Evolutionary conservation across 2,888 invertebrate species (phyloP).

Genomic region (Carabus problematicus): DNA sequence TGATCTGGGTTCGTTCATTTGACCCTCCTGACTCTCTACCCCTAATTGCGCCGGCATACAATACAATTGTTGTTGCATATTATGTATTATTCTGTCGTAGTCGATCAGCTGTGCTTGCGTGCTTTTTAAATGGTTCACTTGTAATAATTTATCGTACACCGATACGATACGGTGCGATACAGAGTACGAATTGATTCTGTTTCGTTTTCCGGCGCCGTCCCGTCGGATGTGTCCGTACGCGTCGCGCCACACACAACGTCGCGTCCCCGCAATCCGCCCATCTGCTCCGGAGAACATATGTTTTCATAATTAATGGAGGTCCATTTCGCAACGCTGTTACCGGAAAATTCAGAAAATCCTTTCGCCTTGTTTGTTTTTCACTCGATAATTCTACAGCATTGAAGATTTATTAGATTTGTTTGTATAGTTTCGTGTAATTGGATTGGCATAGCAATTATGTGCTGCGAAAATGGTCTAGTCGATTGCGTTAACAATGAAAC

Average conservation of each 20-base stretch:
- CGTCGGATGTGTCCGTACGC: conserved; percentile 10
- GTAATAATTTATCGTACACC: conserved; percentile 9
- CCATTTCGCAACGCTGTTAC: background rate
- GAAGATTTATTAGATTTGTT: background rate
- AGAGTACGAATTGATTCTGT: conserved; percentile 13
- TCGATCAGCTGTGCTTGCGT: no score
- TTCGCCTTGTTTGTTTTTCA: background rate
- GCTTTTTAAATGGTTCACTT: conserved; percentile 9
- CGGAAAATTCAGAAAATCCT: background rate
- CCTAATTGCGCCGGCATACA: no score
- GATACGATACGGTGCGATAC: background rate
- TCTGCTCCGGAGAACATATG: conserved; percentile 1
- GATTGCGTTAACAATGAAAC: no score
- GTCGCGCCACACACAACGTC: background rate
- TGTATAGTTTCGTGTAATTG: no score
- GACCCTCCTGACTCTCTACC: no score
- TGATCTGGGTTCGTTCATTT: no score
- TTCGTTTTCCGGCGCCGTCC: conserved; percentile 10
- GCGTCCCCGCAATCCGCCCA: background rate
- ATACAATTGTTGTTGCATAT: no score
- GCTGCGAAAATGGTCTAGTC: no score
- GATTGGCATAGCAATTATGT: no score
- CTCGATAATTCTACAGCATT: background rate
- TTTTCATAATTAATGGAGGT: conserved; percentile 8
- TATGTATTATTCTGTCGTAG: no score